These are phyloP conservation scores for Montipora capricornis DNA, from an alignment of 64 coral and sea anemone genomes.

Conservation along the genomic window DNA sequence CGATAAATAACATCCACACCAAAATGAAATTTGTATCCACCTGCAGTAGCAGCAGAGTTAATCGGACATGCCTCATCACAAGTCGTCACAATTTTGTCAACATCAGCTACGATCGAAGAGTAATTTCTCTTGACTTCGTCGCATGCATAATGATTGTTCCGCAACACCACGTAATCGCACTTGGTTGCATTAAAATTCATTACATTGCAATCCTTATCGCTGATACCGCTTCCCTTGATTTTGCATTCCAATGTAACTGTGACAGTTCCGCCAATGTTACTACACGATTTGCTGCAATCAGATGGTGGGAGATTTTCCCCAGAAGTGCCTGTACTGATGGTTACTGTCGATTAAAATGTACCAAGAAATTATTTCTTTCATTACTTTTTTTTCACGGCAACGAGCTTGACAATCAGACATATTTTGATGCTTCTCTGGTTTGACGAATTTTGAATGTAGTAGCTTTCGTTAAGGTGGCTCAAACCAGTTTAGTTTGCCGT, in stretches of 20 bases:
- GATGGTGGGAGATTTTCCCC: not conserved
- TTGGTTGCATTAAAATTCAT: not conserved
- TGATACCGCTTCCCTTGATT: not conserved
- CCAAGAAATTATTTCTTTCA: not conserved
- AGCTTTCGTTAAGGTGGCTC: too few relatives aligned
- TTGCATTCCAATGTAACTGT: conserved; percentile 13
- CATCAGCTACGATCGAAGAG: not conserved
- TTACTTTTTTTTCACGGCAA: too few relatives aligned
- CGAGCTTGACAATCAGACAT: too few relatives aligned
- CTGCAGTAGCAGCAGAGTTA: not conserved
- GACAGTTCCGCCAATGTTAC: not conserved
- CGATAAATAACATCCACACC: too few relatives aligned
- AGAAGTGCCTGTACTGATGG: not conserved
- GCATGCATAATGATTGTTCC: not conserved
- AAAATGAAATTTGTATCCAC: too few relatives aligned
- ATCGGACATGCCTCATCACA: not conserved
- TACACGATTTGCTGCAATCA: conserved; percentile 12
- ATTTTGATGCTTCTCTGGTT: too few relatives aligned
- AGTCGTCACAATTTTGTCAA: not conserved
- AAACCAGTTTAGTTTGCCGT: too few relatives aligned
- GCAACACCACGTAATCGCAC: conserved; percentile 1
- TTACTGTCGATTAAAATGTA: not conserved
- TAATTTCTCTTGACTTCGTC: conserved; percentile 11
- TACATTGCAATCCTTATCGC: not conserved
- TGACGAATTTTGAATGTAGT: too few relatives aligned